phyloP scores from a whole-genome alignment of 2,113 vertebrate genomes.

The Balaenoptera acutorostrata region DNA sequence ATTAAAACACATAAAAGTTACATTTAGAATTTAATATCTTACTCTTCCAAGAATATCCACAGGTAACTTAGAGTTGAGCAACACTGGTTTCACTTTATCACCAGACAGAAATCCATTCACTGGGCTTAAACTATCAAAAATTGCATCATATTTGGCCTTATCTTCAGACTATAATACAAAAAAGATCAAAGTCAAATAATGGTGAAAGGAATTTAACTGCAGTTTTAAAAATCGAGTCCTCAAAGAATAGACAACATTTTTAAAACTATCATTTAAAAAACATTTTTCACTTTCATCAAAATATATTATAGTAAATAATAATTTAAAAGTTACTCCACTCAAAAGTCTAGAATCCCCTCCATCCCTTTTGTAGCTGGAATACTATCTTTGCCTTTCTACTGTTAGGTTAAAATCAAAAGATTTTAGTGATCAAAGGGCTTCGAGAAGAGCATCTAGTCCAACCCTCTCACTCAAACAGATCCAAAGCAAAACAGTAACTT shows the following conservation, averaged over 20 bases:
- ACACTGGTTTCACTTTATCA: conserved; percentile 97
- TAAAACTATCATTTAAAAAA: background rate
- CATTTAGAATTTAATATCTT: conserved; percentile 71
- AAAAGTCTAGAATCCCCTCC: background rate
- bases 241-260: conserved; percentile 6
- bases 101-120: conserved; percentile 92
- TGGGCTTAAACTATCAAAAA: conserved; percentile 96
- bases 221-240: conserved; percentile 40
- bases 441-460: background rate
- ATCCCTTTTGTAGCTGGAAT: background rate
- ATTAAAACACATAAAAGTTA: conserved; percentile 43
- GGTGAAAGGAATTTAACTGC: background rate
- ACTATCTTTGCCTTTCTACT: background rate
- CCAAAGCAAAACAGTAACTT: background rate
- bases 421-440: background rate
- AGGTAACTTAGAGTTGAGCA: conserved; percentile 97
- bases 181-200: conserved; percentile 46
- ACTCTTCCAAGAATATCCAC: conserved; percentile 98
- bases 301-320: background rate
- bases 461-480: background rate
- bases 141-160: conserved; percentile 95
- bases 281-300: conserved; percentile 28
- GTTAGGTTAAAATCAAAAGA: background rate
- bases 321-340: conserved; percentile 7
- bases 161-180: conserved; percentile 88